Conservation (phyloP, 1,140 invertebrate genomes). For the Sinonovacula constricta region DNA sequence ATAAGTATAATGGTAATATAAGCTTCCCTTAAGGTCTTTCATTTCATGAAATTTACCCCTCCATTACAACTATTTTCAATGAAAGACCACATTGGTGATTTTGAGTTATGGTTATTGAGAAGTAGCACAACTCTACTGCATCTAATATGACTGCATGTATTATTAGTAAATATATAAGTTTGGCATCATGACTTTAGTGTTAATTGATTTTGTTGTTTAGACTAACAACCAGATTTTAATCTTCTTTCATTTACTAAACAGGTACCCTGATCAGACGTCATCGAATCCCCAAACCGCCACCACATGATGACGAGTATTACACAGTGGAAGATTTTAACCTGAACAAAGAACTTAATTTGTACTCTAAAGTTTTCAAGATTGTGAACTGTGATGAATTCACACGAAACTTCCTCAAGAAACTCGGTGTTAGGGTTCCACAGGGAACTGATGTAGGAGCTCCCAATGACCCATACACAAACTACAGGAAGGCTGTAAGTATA, state of each 20-base stretch:
- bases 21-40: too few relatives aligned
- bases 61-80: too few relatives aligned
- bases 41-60: too few relatives aligned
- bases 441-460: slow-evolving; percentile 63
- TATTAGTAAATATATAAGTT: too few relatives aligned
- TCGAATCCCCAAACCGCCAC: slow-evolving; percentile 85
- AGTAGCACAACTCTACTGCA: too few relatives aligned
- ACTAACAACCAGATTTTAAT: neutral
- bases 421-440: slow-evolving; percentile 87
- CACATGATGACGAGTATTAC: slow-evolving; percentile 85
- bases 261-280: slow-evolving; percentile 87
- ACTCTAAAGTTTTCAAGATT: slow-evolving; percentile 89
- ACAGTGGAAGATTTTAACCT: slow-evolving; percentile 83
- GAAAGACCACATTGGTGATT: too few relatives aligned
- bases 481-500: slow-evolving; percentile 77
- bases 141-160: too few relatives aligned
- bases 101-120: too few relatives aligned
- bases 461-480: slow-evolving; percentile 74
- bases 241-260: too few relatives aligned
- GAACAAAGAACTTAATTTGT: slow-evolving; percentile 86
- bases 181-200: neutral
- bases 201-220: neutral
- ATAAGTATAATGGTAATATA: too few relatives aligned
- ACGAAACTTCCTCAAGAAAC: slow-evolving; percentile 87
- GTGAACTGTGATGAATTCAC: slow-evolving; percentile 91